Evolutionary conservation across 23 tunicate genomes (phyloP).

Genomic region (Oikopleura vanhoeffeni): DNA sequence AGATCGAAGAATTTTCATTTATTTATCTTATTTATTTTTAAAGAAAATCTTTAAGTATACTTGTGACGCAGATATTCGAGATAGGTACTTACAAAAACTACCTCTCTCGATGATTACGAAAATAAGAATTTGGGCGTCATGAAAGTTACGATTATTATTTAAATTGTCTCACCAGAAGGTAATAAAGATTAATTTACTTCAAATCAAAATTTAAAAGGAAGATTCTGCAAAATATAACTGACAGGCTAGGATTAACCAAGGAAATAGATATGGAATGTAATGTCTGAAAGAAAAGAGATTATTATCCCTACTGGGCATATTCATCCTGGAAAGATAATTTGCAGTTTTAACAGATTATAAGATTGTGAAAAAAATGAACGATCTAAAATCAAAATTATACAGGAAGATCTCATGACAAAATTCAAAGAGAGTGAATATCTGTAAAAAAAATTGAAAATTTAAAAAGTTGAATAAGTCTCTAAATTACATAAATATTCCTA

Average conservation of each 20-base stretch:
- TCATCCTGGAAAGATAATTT: slow-evolving; percentile 79
- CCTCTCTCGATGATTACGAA: slow-evolving; percentile 20
- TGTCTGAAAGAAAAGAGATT: slow-evolving; percentile 84
- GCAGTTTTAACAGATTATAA: slow-evolving; percentile 34
- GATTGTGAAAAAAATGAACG: background rate
- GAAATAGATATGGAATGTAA: slow-evolving; percentile 46
- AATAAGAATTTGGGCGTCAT: slow-evolving; percentile 36
- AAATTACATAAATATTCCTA: no score
- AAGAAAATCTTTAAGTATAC: slow-evolving; percentile 40
- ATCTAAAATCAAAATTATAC: background rate
- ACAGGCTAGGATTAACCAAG: slow-evolving; percentile 42
- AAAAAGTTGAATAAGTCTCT: no score
- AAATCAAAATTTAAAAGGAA: background rate
- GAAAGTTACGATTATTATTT: slow-evolving; percentile 30
- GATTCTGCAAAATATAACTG: slow-evolving; percentile 18
- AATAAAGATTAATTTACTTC: slow-evolving; percentile 48
- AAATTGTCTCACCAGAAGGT: slow-evolving; percentile 33
- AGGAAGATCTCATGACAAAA: background rate
- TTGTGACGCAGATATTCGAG: slow-evolving; percentile 47
- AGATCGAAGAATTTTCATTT: no score
- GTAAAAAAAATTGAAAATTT: no score
- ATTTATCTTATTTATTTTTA: no score
- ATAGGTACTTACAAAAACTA: slow-evolving; percentile 39
- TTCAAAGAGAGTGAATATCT: no score
- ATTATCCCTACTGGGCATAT: slow-evolving; percentile 66